A percentile compares a stretch with the other conserved stretches of the same genome.
Conservation (phyloP, 2,113 vertebrate species). For the Pangasianodon gigas region DNA sequence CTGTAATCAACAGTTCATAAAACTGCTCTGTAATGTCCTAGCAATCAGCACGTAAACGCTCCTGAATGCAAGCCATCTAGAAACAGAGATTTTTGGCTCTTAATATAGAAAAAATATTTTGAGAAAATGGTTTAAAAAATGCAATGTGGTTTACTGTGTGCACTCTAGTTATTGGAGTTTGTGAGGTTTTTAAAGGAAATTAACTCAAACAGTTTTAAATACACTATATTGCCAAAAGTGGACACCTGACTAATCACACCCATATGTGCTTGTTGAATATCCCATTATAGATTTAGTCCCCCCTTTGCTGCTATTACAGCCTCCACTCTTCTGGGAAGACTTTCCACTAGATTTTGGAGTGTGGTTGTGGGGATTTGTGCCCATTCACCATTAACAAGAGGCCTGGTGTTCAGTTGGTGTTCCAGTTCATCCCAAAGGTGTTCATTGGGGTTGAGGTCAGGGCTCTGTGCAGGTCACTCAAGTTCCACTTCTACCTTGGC, state of each 20-base stretch:
- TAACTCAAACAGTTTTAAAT: background rate
- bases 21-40: background rate
- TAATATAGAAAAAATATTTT: background rate
- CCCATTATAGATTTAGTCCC: background rate
- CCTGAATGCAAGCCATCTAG: background rate
- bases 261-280: background rate
- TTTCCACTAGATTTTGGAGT: background rate
- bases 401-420: background rate
- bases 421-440: background rate
- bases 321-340: background rate
- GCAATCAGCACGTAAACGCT: background rate
- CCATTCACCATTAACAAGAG: background rate
- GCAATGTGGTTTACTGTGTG: background rate
- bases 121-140: background rate
- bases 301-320: background rate
- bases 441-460: background rate
- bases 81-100: background rate
- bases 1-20: background rate
- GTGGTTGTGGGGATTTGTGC: background rate
- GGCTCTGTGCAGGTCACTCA: background rate
- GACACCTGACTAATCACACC: background rate
- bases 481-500: background rate
- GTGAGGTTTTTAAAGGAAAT: background rate
- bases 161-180: background rate
- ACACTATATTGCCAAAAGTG: background rate